Base-by-base conservation (phyloP, 1,140 invertebrate species). In the Solenopsis invicta region DNA sequence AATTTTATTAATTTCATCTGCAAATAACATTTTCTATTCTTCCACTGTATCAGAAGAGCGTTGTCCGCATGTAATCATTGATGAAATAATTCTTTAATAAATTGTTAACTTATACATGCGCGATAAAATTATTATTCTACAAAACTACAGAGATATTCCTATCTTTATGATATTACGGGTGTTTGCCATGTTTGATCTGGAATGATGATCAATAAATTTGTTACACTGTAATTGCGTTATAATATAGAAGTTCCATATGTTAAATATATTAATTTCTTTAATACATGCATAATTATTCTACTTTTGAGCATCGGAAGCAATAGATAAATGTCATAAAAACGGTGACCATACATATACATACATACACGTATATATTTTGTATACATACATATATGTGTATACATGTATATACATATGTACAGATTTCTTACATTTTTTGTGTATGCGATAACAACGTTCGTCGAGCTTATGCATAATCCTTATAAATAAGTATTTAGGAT, bases 281-380 rank as follows among this genome's bases (percentile, higher is more conserved):
- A 52, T 85, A 89, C 66, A 80, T 89, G 88, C 72, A 85, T 56
- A 77, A 90, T 86, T 84, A 86, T 81, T 45, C 75, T 89, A 84
- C 59, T 72, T 74, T 90, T 91, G 89, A 91, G 89, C 89, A 90
- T 78, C 62, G 87, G 72, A 91, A 91, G 86, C 88, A 88, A 88
- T 90, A 88, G 64, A 75, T 64, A 76, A 90, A 86, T 82, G 85
- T 89, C 77, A 90, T 64, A 90, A 90, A 88, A 87, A 77, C 18
- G 12, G 48, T 88, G 21, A 66, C 48, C 82, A 75, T 74, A n/a
- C 66, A 41, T 56, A 18, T 64, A 52, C 10, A 52, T 52, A 52
- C 2, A 29, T 29, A 29, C 29, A 29, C 29, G 29, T 29, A 29
- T 29, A 59, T 59, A 59, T 10, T n/a, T 56, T 54, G 18, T 54